Base-by-base conservation (phyloP, 2,888 invertebrate genomes). In the Sylvicola fuscatus region DNA sequence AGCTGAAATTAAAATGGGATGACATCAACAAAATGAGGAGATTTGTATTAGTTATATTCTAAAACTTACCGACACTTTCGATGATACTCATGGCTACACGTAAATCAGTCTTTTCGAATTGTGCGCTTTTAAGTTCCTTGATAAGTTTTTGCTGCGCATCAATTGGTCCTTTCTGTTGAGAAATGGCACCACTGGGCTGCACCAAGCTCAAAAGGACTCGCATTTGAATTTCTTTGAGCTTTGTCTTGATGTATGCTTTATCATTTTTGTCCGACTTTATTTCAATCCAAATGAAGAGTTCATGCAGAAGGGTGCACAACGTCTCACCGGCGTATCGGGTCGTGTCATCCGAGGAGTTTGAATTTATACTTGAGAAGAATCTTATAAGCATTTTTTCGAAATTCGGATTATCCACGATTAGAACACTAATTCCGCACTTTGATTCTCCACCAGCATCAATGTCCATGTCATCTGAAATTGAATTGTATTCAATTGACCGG, bases 81-180 rank as follows among this genome's bases (percentile, higher is more conserved):
- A 78, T 66, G 37, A 80, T 74, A 47, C 72, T 77, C 54, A 79
- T 69, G 2, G 74, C 74, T 40, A 75, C 73, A 43, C 68, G 68
- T 27, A 78, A 58, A 50, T 81, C 78, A 7, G 74, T 70, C 43
- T 72, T 70, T 14, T 68, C 64, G 48, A 73, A 77, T 44, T 57
- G 55, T 46, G 55, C 62, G 46, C 70, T 66, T 11, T 72, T 58
- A 40, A 81, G 55, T 33, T 72, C 67, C 34, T 72, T 72, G 16
- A 80, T 60, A 38, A 80, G 62, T 49, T 72, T 72, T 49, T 73
- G 77, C 50, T 82, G 72, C 36, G 81, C 72, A 67, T 81, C 72
- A 47, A 84, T 56, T 40, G 81, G 76, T 41, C 71, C 69, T 49
- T 73, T 65, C 46, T 69, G 61, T 33, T 69, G 68, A 47, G 70